These are phyloP conservation scores for Cynopterus brachyotis DNA, from an alignment of 2,113 vertebrate species.

Conservation along the genomic window DNA sequence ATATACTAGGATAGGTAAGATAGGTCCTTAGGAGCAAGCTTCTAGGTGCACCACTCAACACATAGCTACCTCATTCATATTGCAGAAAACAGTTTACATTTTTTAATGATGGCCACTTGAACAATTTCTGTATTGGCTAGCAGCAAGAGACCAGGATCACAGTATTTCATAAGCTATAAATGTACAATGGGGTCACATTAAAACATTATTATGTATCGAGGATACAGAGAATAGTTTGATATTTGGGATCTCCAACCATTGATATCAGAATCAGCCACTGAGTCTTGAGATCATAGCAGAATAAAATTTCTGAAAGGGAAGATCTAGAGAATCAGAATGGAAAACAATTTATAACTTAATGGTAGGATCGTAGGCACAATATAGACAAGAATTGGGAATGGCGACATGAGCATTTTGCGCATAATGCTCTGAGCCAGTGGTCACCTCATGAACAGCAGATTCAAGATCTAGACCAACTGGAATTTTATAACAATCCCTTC, in stretches of 20 bases:
- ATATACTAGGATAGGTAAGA: neutral
- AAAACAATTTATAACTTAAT: neutral
- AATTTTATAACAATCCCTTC: neutral
- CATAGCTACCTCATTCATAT: neutral
- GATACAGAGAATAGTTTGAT: neutral
- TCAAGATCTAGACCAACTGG: neutral
- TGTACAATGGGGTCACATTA: neutral
- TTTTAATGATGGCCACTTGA: neutral
- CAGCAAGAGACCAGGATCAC: neutral
- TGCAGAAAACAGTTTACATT: neutral
- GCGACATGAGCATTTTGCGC: neutral
- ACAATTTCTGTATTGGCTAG: neutral
- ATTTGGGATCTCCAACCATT: neutral
- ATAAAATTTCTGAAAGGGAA: neutral
- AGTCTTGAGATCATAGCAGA: neutral
- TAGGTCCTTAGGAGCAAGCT: neutral
- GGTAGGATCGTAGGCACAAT: neutral
- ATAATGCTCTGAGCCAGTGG: neutral
- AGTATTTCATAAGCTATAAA: neutral
- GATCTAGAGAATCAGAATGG: neutral
- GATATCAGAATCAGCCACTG: neutral
- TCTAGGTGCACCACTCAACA: neutral
- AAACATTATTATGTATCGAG: neutral
- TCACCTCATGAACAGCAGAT: neutral
- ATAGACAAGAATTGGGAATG: neutral